Percentiles rank a stretch among this genome's conserved stretches.
Evolutionary conservation across 2,888 invertebrate species (phyloP).

Genomic region (Pemphredon lugubris): DNA sequence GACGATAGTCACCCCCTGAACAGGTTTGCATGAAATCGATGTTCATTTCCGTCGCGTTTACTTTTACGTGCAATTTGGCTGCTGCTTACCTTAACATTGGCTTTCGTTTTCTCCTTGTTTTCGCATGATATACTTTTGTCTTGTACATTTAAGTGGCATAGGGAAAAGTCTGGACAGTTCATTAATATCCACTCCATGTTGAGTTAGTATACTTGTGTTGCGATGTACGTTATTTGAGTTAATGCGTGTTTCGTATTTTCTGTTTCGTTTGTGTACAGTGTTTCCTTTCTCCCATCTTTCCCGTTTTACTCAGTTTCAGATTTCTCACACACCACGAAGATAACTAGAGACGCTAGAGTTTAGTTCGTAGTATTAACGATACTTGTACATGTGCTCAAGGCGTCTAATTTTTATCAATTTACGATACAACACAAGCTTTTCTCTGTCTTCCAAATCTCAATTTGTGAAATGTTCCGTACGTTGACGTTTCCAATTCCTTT

Average conservation of each 20-base stretch:
- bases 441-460: no score
- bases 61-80: constrained; percentile 45
- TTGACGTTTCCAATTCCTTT: constrained; percentile 38
- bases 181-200: constrained; percentile 70
- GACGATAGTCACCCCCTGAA: constrained; percentile 15
- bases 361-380: constrained; percentile 46
- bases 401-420: no score
- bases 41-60: constrained; percentile 11
- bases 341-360: constrained; percentile 47
- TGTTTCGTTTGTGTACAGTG: constrained; percentile 18
- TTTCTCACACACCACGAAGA: constrained; percentile 43
- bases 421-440: no score
- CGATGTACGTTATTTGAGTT: constrained; percentile 66
- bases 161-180: constrained; percentile 44
- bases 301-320: constrained; percentile 48
- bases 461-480: constrained; percentile 8
- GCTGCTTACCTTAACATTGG: constrained; percentile 66
- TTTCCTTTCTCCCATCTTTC: constrained; percentile 38
- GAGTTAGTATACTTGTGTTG: constrained; percentile 75
- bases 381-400: not conserved
- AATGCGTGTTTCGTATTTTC: constrained; percentile 39
- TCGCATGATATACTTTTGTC: constrained; percentile 56
- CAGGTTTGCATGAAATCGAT: constrained; percentile 61
- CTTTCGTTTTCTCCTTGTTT: constrained; percentile 44
- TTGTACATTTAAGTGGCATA: constrained; percentile 35